Base-by-base conservation (phyloP, 2,113 vertebrate genomes). In the Nibea coibor region DNA sequence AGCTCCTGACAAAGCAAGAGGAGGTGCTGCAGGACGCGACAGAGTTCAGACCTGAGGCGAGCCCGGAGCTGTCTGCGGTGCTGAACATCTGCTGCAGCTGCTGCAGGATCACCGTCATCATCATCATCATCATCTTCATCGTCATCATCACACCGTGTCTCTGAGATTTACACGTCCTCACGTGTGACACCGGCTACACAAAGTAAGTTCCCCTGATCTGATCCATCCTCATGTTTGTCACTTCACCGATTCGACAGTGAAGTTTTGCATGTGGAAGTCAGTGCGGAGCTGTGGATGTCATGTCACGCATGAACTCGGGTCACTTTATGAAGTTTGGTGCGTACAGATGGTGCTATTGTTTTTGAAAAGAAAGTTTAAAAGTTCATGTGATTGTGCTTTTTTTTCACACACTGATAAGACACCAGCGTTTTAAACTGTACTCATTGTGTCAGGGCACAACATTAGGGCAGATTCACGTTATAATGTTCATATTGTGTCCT, bases 51-150 rank as follows among this genome's bases (percentile, higher is more conserved):
- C 17, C 80, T 43, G 75, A 28, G 51, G 65, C 81, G 45, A 72
- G 42, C 43, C 43, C 9, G 24, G 78, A 86, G 78, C 90, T 85
- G 75, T 90, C 88, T 39, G 11, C 4, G 58, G 87, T 90, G 78
- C 88, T 88, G 85, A 89, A 82, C 72, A 54, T 19, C 78, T 63
- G 70, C 69, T 75, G 79, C 68, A 3, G 39, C 81, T 47, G 53
- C 72, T 56, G 56, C 61, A 26, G 20, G 51, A 58, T 77, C 78
- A 50, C 4, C 72, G 19, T 45, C 43, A 45, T 43, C 42, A 43
- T 11, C 42, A 43, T n/a, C 79, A 28, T 43, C 42, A 43, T 45
- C 43, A 45, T n/a, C 79, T 7, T 35, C 35, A 39, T 35, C 7
- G 8, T 35, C 35, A 35, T 39, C 35, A 39, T 39, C 35, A 47